Base-by-base conservation (phyloP, 1,140 invertebrate species). In the Parapsyche elsis region DNA sequence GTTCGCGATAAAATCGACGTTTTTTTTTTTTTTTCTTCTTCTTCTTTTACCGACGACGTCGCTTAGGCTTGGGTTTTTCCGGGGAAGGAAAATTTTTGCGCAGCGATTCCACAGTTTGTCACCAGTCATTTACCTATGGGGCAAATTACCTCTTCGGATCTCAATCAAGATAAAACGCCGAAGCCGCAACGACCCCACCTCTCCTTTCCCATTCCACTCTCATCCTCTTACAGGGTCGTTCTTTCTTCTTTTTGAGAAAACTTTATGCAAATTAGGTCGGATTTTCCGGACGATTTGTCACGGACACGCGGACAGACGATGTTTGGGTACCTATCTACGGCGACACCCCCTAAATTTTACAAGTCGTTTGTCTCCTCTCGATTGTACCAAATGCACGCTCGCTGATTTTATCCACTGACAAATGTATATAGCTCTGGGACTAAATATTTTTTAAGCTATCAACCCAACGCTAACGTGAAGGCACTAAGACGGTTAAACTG, bases 141-240 rank as follows among this genome's bases (percentile, higher is more conserved):
- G 74, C 46, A 76, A 76, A 76, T 76, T 76, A 76, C 74, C 74
- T 76, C 44, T 76, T 74, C 45, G 71, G 74, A 76, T 76, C 74
- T 59, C 74, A 49, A 76, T 76, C 74, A 26, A 76, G 74, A 76
- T 76, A 76, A 59, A 45, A 49, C 44, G 49, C 7, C 14, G 12
- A 24, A 53, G 21, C 71, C 71, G 71, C 71, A 53, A 75, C n/a
- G 49, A 10, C 16, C 21, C 21, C 19, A 12, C n/a, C 57, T 16
- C n/a, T 19, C 16, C n/a, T 19, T 19, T 16, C 16, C 7, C 12
- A 9, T 16, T 9, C 57, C 1, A 21, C 16, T 9, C 19, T 57
- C 19, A 45, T 46, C 23, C 21, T 74, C 46, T 74, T 53, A 21
- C 5, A 14, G 45, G 38, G n/a, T 57, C 46, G 45, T 53, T 26